These are phyloP conservation scores for Lasioglossum pauxillum DNA, from an alignment of 2,888 invertebrate genomes.

Conservation along the genomic window DNA sequence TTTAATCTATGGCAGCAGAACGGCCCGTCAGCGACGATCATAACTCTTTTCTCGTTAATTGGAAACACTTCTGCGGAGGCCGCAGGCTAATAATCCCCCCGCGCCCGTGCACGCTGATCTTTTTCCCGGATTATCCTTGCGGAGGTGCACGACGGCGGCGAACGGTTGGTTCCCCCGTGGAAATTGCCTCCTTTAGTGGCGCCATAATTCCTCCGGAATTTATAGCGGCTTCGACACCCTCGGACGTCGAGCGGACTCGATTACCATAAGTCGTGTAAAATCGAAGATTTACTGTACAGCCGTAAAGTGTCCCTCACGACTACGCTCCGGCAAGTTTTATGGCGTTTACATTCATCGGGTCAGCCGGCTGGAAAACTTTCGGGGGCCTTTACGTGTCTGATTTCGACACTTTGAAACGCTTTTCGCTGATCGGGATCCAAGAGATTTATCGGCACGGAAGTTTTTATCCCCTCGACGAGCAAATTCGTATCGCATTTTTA, in stretches of 20 bases:
- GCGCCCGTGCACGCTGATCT: slow-evolving; percentile 39
- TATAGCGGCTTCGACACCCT: slow-evolving; percentile 63
- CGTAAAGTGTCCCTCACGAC: slow-evolving; percentile 30
- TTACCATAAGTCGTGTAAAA: slow-evolving; percentile 68
- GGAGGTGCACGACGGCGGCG: slow-evolving; percentile 13
- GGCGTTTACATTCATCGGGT: slow-evolving; percentile 26
- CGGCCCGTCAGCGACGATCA: slow-evolving; percentile 47
- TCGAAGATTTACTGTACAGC: slow-evolving; percentile 60
- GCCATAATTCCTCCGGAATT: slow-evolving; percentile 57
- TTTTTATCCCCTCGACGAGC: not conserved
- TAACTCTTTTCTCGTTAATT: slow-evolving; percentile 61
- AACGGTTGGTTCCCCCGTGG: slow-evolving; percentile 48
- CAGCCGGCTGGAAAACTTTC: slow-evolving; percentile 22
- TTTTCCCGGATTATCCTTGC: slow-evolving; percentile 63
- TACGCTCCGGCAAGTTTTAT: slow-evolving; percentile 5
- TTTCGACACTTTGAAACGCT: slow-evolving; percentile 10
- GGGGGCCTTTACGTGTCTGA: not conserved
- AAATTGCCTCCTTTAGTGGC: slow-evolving; percentile 63
- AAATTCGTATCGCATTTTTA: not conserved
- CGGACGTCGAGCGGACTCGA: slow-evolving; percentile 56
- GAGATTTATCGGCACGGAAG: not conserved
- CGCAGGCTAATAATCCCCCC: slow-evolving; percentile 59
- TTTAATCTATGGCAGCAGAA: slow-evolving; percentile 46
- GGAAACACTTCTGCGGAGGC: slow-evolving; percentile 54
- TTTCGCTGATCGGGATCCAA: not conserved